A percentile compares a stretch with the other conserved stretches of the same genome.
Evolutionary conservation across 2,888 invertebrate genomes (phyloP).

Genomic region (Synergus laeviventris): DNA sequence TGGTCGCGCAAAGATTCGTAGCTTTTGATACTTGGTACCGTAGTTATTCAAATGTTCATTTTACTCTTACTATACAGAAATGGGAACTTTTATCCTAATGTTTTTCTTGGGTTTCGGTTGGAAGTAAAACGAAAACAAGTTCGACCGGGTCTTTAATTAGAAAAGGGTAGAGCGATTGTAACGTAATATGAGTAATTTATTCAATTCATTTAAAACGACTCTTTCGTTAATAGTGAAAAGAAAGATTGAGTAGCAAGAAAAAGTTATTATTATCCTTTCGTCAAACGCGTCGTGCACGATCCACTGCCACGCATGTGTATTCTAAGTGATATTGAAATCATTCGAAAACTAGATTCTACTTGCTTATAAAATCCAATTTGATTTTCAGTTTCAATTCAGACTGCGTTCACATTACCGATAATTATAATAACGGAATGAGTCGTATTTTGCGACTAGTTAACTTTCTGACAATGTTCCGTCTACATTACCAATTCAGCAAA

Average conservation of each 20-base stretch:
- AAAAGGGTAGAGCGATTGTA: not conserved
- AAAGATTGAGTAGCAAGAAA: conserved; percentile 29
- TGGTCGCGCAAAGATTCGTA: conserved; percentile 1
- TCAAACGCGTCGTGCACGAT: conserved; percentile 33
- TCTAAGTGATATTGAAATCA: conserved; percentile 36
- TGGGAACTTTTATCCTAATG: not conserved
- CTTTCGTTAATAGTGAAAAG: not conserved
- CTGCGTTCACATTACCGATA: conserved; percentile 54
- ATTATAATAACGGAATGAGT: conserved; percentile 43
- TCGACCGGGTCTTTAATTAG: not conserved
- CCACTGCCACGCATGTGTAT: conserved; percentile 30
- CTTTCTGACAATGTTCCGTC: conserved; percentile 26
- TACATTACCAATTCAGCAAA: conserved; percentile 38
- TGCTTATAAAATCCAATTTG: conserved; percentile 52
- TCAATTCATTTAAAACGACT: too few relatives aligned
- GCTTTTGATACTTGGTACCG: not conserved
- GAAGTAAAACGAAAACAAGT: not conserved
- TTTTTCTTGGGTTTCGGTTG: not conserved
- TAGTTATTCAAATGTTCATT: not conserved
- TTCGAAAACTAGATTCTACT: conserved; percentile 34
- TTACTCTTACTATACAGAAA: conserved; percentile 10
- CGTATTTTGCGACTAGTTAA: conserved; percentile 51
- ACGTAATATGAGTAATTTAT: not conserved
- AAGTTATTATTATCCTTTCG: conserved; percentile 19
- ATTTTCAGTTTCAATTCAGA: conserved; percentile 61